Evolutionary conservation across 2,888 invertebrate species (phyloP), one percentile per base, ranked within the genome.

Genomic region (Melinaea marsaeus): DNA sequence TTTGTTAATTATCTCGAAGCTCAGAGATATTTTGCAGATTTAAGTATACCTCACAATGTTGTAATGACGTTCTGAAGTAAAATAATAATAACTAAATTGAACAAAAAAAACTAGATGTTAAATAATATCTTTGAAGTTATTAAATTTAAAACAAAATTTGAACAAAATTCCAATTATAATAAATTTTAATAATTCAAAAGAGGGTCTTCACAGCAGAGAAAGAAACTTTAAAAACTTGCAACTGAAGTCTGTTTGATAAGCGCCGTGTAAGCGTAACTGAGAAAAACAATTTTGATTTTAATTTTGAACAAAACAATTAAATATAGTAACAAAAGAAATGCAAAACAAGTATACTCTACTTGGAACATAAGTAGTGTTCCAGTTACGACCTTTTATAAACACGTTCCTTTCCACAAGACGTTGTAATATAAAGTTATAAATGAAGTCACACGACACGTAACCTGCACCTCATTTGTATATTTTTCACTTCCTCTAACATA

Each of bases 1-100:
- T 56, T 33, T 58, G 57, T 45, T 60, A 61, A 67, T 61, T 62
- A 67, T 62, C 59, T 55, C 57, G 22, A 37, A 45, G 11, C 37
- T 59, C 7, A 34, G 58, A 35, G 59, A 59, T 59, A 51, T 48
- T 59, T 42, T 48, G 47, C 59, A 35, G 47, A 59, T 47, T 59
- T 59, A 32, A 51, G 46, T n/a, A 46, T 46, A 46, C 4, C 13
- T 46, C 46, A 13, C n/a, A n/a, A 46, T 13, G 46, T 46, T 11
- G 6, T n/a, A n/a, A 46, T 1, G n/a, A 11, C 46, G 9, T 46
- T 9, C 46, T 9, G n/a, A 46, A 46, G 11, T 46, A n/a, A 46
- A n/a, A 46, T 46, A 46, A n/a, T n/a, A n/a, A 46, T n/a, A 46
- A 46, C 4, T 22, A 22, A 22, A 22, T 22, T 22, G 22, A 22